These are phyloP conservation scores for Drosophila kurseongensis DNA, from an alignment of 1,140 invertebrate genomes.

Conservation along the genomic window DNA sequence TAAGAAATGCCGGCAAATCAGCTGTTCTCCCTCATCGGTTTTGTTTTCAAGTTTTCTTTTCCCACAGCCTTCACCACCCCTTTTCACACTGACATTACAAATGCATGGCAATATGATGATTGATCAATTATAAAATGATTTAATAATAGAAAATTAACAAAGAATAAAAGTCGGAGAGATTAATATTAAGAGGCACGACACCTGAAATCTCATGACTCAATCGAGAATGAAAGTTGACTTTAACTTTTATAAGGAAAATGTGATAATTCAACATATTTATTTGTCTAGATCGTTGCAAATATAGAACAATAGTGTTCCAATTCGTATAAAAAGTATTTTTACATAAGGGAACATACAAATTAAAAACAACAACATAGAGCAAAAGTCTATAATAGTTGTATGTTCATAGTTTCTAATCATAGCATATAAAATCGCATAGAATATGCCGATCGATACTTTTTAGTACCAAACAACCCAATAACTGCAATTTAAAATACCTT, in stretches of 20 bases:
- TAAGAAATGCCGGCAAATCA: conserved; percentile 78
- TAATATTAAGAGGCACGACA: neutral
- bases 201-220: conserved; percentile 1
- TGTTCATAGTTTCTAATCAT: too few relatives aligned
- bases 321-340: too few relatives aligned
- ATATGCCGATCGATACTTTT: too few relatives aligned
- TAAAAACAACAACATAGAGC: too few relatives aligned
- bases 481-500: too few relatives aligned
- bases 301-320: too few relatives aligned
- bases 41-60: conserved; percentile 45
- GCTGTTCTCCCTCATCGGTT: conserved; percentile 54
- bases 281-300: too few relatives aligned
- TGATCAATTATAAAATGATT: conserved; percentile 6
- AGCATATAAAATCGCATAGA: too few relatives aligned
- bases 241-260: neutral
- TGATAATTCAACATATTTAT: too few relatives aligned
- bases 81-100: conserved; percentile 4
- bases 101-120: neutral
- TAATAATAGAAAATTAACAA: conserved; percentile 2
- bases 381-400: too few relatives aligned
- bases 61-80: conserved; percentile 2
- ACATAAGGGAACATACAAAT: too few relatives aligned
- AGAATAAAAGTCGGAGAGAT: neutral
- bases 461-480: too few relatives aligned
- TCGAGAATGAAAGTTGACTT: neutral